Conservation (phyloP, 2,113 vertebrate genomes). For the Mobula birostris region DNA sequence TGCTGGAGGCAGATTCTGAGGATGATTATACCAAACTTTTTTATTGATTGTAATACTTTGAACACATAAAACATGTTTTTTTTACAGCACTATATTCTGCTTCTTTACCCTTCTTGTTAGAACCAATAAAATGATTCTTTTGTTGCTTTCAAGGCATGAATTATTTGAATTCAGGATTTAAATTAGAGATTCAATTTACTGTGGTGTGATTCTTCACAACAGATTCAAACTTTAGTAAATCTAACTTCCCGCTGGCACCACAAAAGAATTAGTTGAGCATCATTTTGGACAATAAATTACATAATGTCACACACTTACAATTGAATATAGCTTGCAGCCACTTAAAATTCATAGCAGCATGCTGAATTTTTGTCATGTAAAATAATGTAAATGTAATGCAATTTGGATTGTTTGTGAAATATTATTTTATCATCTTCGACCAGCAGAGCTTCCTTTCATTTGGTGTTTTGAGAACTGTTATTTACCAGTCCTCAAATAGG, state of each 20-base stretch:
- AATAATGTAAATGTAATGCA: not conserved
- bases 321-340: not conserved
- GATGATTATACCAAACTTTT: not conserved
- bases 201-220: not conserved
- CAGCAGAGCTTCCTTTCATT: not conserved
- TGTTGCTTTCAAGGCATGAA: not conserved
- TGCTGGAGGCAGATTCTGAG: not conserved
- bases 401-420: constrained; percentile 4
- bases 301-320: not conserved
- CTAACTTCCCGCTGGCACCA: not conserved
- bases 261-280: not conserved
- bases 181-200: not conserved
- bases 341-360: not conserved
- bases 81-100: not conserved
- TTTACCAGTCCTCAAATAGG: not conserved
- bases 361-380: not conserved
- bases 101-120: not conserved
- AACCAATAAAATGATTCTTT: not conserved
- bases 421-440: constrained; percentile 13
- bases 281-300: not conserved
- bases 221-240: not conserved
- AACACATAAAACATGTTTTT: not conserved
- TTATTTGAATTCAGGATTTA: not conserved
- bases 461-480: not conserved
- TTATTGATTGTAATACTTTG: not conserved